Percentiles rank a stretch among this genome's conserved stretches.
phyloP scores from a whole-genome alignment of 1,140 invertebrate species.

The Bilobella aurantiaca region DNA sequence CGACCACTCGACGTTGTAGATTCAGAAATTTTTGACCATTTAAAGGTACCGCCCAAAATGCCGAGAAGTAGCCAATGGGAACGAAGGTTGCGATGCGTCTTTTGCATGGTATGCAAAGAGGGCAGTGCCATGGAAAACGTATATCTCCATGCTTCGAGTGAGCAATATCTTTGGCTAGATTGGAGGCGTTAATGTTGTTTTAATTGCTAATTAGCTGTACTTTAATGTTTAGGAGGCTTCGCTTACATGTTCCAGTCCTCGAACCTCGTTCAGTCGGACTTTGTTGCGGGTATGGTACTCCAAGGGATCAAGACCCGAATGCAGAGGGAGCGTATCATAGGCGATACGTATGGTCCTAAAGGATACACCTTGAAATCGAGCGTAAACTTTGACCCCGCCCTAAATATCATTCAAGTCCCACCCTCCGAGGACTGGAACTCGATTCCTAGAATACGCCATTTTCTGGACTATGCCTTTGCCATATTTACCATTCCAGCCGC shows the following conservation, averaged over 20 bases:
- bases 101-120: not conserved
- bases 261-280: constrained; percentile 75
- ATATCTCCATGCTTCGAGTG: too few relatives aligned
- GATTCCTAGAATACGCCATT: constrained; percentile 60
- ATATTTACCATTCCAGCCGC: constrained; percentile 82
- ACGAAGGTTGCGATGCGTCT: constrained; percentile 42
- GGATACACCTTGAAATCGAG: not conserved
- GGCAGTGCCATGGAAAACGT: not conserved
- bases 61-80: constrained; percentile 32
- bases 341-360: not conserved
- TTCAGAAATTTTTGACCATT: not conserved
- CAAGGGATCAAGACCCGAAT: constrained; percentile 38
- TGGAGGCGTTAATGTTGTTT: not conserved
- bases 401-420: not conserved
- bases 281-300: constrained; percentile 71
- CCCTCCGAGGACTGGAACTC: constrained; percentile 58
- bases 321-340: not conserved
- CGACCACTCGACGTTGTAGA: constrained; percentile 45
- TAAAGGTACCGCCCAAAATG: constrained; percentile 36
- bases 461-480: constrained; percentile 64
- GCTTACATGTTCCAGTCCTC: constrained; percentile 65
- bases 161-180: too few relatives aligned
- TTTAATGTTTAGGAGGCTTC: constrained; percentile 49
- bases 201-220: too few relatives aligned
- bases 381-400: not conserved